Evolutionary conservation across 1,140 invertebrate genomes (phyloP), one percentile per base, ranked within the genome.

Genomic region (Anthonomus grandis): DNA sequence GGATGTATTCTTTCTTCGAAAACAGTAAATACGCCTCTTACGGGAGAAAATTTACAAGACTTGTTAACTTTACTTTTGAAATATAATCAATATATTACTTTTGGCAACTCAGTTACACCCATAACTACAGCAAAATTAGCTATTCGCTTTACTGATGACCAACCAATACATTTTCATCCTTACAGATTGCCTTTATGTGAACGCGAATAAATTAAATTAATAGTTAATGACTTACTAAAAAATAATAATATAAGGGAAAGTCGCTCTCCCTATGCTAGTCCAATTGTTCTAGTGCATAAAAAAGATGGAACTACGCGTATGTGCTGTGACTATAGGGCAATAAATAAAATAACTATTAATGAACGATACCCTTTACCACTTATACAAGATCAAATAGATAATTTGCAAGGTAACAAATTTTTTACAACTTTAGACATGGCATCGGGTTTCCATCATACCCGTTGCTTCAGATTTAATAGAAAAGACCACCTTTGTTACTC

Each of bases 301-400:
- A 66, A 65, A 38, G 60, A 71, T 49, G 65, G 65, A 15, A 51
- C 58, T 1, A 21, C 46, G 0, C 42, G 73, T n/a, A 63, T 75
- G 19, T 75, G 72, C 59, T 64, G 73, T 1, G 70, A 75, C 50
- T 71, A 69, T 46, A 22, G 73, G 12, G 63, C 60, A 17, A 39
- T 75, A 0, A 75, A 74, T 42, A 36, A 59, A 0, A 60, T 71
- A 4, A 73, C 71, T 0, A 60, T 69, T 15, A 61, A 60, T 18
- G 70, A 74, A 37, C 46, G 61, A 1, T 79, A 71, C 57, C 76
- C 77, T 3, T 60, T 79, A 10, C 74, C 76, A 12, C 13, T n/a
- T 9, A 39, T 39, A 2, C 2, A 39, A 15, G 38, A 39, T 39
- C 38, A 39, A 18, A 12, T 44, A n/a, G 21, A 44, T 25, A n/a